phyloP scores from a whole-genome alignment of 2,113 vertebrate genomes.

The Plecotus auritus region DNA sequence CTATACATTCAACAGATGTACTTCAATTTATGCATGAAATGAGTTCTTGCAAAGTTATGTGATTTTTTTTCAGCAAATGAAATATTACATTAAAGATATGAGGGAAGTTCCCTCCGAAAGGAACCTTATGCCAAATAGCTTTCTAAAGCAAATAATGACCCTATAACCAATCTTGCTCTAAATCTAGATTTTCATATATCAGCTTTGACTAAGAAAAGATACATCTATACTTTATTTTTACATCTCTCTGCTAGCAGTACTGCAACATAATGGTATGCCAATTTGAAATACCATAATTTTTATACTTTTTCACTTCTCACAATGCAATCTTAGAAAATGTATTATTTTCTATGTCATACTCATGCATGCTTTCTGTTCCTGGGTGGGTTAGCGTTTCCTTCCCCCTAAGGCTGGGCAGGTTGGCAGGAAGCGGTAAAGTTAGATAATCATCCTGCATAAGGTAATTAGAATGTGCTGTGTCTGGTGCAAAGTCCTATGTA shows the following conservation, averaged over 20 bases:
- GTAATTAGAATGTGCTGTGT: not conserved
- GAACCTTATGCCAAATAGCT: slow-evolving; percentile 60
- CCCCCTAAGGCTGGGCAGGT: not conserved
- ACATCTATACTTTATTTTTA: slow-evolving; percentile 70
- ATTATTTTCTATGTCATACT: slow-evolving; percentile 54
- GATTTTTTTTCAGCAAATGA: slow-evolving; percentile 56
- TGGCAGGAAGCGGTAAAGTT: not conserved
- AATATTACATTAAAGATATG: slow-evolving; percentile 51
- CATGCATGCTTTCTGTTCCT: slow-evolving; percentile 36
- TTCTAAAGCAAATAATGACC: slow-evolving; percentile 71
- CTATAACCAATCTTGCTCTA: slow-evolving; percentile 65
- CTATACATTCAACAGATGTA: slow-evolving; percentile 47
- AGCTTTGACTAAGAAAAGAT: slow-evolving; percentile 52
- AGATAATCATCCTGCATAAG: not conserved
- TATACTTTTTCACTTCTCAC: slow-evolving; percentile 53
- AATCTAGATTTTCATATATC: slow-evolving; percentile 65
- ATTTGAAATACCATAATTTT: slow-evolving; percentile 68
- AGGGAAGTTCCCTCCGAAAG: slow-evolving; percentile 52
- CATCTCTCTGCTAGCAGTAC: slow-evolving; percentile 55
- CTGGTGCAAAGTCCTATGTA: not conserved
- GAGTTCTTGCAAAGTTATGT: slow-evolving; percentile 52
- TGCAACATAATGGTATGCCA: slow-evolving; percentile 60
- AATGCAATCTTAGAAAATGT: slow-evolving; percentile 67
- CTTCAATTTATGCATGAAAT: slow-evolving; percentile 64
- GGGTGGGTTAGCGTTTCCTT: not conserved